Evolutionary conservation across 2,888 invertebrate genomes (phyloP).

Genomic region (Drosophila mettleri): DNA sequence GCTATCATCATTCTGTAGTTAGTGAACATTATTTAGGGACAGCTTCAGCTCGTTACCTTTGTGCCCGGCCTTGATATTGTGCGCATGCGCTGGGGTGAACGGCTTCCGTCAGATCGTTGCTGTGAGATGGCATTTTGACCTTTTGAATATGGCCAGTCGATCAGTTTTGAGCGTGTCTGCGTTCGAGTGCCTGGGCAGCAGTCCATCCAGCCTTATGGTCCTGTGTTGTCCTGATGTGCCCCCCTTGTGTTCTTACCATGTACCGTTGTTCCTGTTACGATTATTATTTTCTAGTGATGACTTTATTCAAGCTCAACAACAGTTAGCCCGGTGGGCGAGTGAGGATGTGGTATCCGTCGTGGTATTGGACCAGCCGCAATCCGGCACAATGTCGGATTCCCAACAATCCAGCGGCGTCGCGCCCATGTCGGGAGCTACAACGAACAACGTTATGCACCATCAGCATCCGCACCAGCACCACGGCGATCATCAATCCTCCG

Average conservation of each 20-base stretch:
- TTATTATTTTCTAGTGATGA: conserved; percentile 98
- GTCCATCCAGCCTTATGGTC: conserved; percentile 38
- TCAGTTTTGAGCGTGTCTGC: conserved; percentile 7
- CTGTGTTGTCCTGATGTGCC: conserved; percentile 51
- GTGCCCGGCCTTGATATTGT: conserved; percentile 1
- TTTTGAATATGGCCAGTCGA: neutral
- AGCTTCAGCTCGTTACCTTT: neutral
- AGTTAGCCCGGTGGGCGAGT: conserved; percentile 97
- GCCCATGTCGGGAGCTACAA: conserved; percentile 86
- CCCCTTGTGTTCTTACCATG: conserved; percentile 84
- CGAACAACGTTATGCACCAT: conserved; percentile 86
- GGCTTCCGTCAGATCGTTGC: conserved; percentile 6
- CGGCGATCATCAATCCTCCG: conserved; percentile 84
- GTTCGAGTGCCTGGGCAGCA: conserved; percentile 26
- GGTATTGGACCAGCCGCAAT: conserved; percentile 85
- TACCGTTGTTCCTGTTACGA: conserved; percentile 90
- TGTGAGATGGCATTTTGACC: neutral
- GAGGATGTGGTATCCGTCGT: conserved; percentile 90
- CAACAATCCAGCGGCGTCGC: conserved; percentile 86
- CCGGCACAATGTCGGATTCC: conserved; percentile 85
- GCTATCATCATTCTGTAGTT: neutral
- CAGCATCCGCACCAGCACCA: conserved; percentile 84
- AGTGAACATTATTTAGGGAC: too few species aligned
- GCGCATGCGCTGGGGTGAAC: neutral
- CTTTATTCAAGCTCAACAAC: conserved; percentile 98